Base-by-base conservation (phyloP, 1,140 invertebrate genomes). In the Drosophila guanche region DNA sequence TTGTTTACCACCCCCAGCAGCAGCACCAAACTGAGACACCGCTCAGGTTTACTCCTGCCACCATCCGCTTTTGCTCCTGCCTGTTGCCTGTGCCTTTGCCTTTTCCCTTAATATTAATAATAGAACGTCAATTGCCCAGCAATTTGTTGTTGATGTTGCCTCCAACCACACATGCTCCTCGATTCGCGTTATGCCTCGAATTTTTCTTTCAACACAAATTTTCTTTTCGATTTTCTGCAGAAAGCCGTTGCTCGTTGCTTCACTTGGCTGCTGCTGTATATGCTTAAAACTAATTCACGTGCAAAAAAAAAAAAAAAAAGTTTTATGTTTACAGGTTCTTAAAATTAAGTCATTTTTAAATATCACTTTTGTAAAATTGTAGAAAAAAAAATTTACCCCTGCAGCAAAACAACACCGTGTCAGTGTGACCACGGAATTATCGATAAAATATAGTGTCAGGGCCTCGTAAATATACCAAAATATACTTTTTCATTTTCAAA, bases 181-280 rank as follows among this genome's bases (percentile, higher is more conserved):
- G 27, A 33, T 54, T 27, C 46, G 46, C 63, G 48, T 20, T 52
- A 20, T 57, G 65, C 43, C 41, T 60, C 45, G 25, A 67, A 29
- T 56, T 61, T 40, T 23, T 40, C 48, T 51, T 63, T 29, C 47
- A 61, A 33, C 7, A 56, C 41, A 78, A 41, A 58, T 56, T 76
- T 73, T 57, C 61, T 74, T 37, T 52, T 42, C 16, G 23, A 53
- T 16, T 33, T 33, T 56, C 55, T 60, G 63, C 51, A 45, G 69
- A 57, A 53, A 53, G 63, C 53, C 60, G 95, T 94, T 53, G 54
- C 47, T 50, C 46, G 48, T 58, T 58, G n/a, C 63, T 71, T 85
- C 76, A 84, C 79, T 84, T 85, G 62, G 57, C 51, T 47, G 60
- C 48, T 47, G 61, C 29, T 40, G 58, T 83, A 63, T 46, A 69